phyloP scores from a whole-genome alignment of 2,888 invertebrate genomes.

The Drosophila setosimentum region DNA sequence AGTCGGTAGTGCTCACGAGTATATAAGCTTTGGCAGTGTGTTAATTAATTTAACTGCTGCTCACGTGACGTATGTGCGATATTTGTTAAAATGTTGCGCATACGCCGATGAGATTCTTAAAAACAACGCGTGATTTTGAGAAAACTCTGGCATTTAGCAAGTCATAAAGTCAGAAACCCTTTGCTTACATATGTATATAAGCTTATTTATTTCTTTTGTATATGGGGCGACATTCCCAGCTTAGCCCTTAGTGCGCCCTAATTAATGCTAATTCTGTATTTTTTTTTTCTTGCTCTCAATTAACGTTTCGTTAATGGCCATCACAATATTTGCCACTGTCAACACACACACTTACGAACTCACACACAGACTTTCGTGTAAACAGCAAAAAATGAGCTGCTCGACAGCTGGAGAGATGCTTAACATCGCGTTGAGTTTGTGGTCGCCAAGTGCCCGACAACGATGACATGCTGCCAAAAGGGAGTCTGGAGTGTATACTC shows the following conservation, averaged over 20 bases:
- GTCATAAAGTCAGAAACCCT: slow-evolving; percentile 38
- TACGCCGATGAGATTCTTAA: slow-evolving; percentile 46
- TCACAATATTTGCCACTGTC: slow-evolving; percentile 46
- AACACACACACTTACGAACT: slow-evolving; percentile 11
- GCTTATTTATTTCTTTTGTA: background rate
- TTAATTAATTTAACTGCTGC: slow-evolving; percentile 55
- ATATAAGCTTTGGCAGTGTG: slow-evolving; percentile 26
- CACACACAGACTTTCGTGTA: background rate
- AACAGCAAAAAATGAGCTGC: slow-evolving; percentile 7
- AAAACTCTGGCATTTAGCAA: slow-evolving; percentile 52
- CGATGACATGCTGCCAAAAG: slow-evolving; percentile 53
- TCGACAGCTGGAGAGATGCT: slow-evolving; percentile 42
- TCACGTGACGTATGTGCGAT: slow-evolving; percentile 74
- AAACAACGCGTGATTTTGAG: slow-evolving; percentile 16
- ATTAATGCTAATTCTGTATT: slow-evolving; percentile 61
- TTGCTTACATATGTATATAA: background rate
- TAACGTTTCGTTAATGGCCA: slow-evolving; percentile 57
- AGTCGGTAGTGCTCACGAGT: slow-evolving; percentile 10
- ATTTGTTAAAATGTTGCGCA: slow-evolving; percentile 46
- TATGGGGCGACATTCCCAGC: background rate
- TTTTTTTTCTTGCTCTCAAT: slow-evolving; percentile 43
- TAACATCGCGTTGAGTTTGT: slow-evolving; percentile 41
- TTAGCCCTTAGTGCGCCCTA: slow-evolving; percentile 39
- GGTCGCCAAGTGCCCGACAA: slow-evolving; percentile 50
- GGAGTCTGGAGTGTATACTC: slow-evolving; percentile 30